phyloP scores from a whole-genome alignment of 2,888 invertebrate genomes.

The Drosophila setosimentum region DNA sequence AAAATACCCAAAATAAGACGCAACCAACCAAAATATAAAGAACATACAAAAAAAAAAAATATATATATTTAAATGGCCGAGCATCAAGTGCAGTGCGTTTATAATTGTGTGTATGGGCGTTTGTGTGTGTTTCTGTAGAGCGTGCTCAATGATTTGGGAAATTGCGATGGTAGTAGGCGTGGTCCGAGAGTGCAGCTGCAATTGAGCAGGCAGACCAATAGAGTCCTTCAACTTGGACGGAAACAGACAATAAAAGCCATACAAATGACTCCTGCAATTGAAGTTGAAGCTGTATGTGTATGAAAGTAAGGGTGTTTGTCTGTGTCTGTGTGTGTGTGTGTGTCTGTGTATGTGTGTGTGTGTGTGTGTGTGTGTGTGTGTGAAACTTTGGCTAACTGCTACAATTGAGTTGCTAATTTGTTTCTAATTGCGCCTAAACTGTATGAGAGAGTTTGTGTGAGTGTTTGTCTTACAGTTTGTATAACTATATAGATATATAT shows the following conservation, averaged over 20 bases:
- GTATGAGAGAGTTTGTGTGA: slow-evolving; percentile 1
- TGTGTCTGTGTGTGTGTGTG: slow-evolving; percentile 10
- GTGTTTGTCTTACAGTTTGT: slow-evolving; percentile 18
- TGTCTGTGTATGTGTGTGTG: slow-evolving; percentile 1
- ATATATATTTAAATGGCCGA: slow-evolving; percentile 61
- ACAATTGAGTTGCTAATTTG: slow-evolving; percentile 55
- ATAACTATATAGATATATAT: background rate
- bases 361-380: slow-evolving; percentile 8
- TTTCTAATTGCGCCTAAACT: slow-evolving; percentile 47
- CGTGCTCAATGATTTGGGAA: slow-evolving; percentile 32
- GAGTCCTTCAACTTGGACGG: slow-evolving; percentile 44
- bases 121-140: slow-evolving; percentile 15
- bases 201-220: slow-evolving; percentile 15
- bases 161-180: slow-evolving; percentile 43
- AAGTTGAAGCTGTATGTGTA: slow-evolving; percentile 11
- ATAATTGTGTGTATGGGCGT: slow-evolving; percentile 26
- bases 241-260: slow-evolving; percentile 51
- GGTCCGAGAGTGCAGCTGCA: slow-evolving; percentile 34
- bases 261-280: slow-evolving; percentile 40
- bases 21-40: slow-evolving; percentile 12
- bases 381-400: slow-evolving; percentile 48
- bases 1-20: slow-evolving; percentile 29
- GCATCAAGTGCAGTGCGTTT: slow-evolving; percentile 65
- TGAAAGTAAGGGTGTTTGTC: slow-evolving; percentile 2
- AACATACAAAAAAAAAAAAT: slow-evolving; percentile 20